phyloP scores from a whole-genome alignment of 2,113 vertebrate genomes.

The Zonotrichia leucophrys region DNA sequence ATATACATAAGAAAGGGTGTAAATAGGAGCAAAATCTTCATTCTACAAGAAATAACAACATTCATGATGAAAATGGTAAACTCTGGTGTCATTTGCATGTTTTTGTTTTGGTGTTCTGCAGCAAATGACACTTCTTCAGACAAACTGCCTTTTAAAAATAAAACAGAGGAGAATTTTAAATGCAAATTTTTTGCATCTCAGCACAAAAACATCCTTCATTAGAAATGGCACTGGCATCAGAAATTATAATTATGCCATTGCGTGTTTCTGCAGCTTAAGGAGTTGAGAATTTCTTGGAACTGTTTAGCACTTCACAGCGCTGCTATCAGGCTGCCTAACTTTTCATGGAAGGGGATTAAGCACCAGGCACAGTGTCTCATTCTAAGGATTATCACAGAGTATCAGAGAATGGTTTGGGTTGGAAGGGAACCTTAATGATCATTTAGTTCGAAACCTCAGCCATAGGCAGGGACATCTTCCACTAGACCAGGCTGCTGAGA shows the following conservation, averaged over 20 bases:
- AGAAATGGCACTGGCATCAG: not conserved
- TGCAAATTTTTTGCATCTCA: not conserved
- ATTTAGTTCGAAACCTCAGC: not conserved
- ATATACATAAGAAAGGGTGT: not conserved
- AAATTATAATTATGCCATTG: not conserved
- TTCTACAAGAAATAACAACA: not conserved
- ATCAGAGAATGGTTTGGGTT: not conserved
- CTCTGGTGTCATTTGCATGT: not conserved
- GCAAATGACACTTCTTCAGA: conserved; percentile 5
- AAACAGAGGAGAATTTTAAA: not conserved
- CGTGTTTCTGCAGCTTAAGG: not conserved
- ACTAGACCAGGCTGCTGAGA: not conserved
- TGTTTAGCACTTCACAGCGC: not conserved
- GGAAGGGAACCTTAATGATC: not conserved
- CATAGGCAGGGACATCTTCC: not conserved
- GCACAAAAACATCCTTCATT: conserved; percentile 9
- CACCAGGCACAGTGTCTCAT: not conserved
- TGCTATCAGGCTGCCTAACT: not conserved
- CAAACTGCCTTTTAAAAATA: conserved; percentile 9
- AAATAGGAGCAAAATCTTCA: not conserved
- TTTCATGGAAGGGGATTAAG: not conserved
- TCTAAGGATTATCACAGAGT: not conserved
- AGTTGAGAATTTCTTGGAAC: not conserved
- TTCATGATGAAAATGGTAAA: conserved; percentile 34
- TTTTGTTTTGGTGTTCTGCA: conserved; percentile 3